phyloP scores from a whole-genome alignment of 2,113 vertebrate species.

The Malurus elegans region DNA sequence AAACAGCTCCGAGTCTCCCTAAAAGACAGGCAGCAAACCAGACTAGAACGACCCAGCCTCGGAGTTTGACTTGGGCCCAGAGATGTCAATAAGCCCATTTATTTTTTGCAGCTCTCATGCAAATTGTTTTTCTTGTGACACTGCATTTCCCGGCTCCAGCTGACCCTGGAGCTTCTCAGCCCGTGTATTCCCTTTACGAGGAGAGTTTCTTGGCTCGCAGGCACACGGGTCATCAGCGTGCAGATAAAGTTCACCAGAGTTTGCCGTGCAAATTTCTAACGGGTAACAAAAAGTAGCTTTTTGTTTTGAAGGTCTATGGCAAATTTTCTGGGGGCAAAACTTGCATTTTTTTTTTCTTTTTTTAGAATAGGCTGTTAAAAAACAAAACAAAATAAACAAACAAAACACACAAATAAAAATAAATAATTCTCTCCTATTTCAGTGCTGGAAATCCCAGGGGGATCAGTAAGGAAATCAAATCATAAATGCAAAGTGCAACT shows the following conservation, averaged over 20 bases:
- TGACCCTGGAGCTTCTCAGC: slow-evolving; percentile 22
- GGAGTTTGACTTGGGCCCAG: background rate
- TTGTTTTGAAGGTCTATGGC: background rate
- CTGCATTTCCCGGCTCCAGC: background rate
- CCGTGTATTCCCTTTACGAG: background rate
- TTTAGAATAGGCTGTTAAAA: background rate
- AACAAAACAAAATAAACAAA: background rate
- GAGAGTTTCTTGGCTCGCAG: background rate
- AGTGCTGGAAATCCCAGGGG: background rate
- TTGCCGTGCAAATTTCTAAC: background rate
- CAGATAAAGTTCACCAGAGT: background rate
- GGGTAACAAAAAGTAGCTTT: background rate
- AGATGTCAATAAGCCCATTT: background rate
- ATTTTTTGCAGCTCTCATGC: background rate
- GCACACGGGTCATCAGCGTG: background rate
- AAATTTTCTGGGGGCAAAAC: background rate
- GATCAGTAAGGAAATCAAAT: background rate
- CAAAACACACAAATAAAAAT: background rate
- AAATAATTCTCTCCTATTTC: background rate
- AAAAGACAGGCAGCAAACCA: background rate
- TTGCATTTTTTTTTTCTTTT: background rate
- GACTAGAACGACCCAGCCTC: background rate
- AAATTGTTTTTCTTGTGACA: slow-evolving; percentile 29
- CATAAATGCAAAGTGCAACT: background rate
- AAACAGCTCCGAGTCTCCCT: background rate